These are phyloP conservation scores for Numenius arquata DNA, from an alignment of 2,113 vertebrate genomes.

Conservation along the genomic window DNA sequence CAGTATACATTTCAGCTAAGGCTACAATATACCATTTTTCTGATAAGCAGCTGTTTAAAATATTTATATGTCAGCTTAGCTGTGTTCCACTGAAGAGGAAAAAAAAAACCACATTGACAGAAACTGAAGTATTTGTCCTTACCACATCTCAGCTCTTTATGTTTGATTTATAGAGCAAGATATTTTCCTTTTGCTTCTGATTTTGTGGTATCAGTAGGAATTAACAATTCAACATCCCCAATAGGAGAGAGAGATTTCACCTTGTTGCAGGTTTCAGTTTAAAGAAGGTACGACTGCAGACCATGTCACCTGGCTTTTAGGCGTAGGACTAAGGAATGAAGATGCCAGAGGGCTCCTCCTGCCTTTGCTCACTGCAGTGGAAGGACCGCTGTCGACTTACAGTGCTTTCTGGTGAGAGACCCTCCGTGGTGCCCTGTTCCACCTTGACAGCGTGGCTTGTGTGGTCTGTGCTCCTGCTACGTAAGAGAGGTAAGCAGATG, in stretches of 20 bases:
- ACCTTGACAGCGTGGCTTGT: not conserved
- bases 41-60: constrained; percentile 19
- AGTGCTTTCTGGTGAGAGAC: not conserved
- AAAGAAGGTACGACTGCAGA: not conserved
- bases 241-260: not conserved
- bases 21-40: not conserved
- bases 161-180: not conserved
- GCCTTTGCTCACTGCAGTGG: not conserved
- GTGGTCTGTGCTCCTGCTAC: not conserved
- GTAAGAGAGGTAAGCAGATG: not conserved
- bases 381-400: not conserved
- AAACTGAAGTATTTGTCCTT: not conserved
- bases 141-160: not conserved
- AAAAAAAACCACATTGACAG: not conserved
- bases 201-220: not conserved
- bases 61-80: not conserved
- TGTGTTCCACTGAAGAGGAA: not conserved
- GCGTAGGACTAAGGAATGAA: not conserved
- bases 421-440: not conserved
- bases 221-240: not conserved
- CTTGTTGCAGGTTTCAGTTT: not conserved
- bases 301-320: not conserved
- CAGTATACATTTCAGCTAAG: not conserved
- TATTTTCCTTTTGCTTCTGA: not conserved
- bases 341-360: not conserved